Conservation (phyloP, 2,113 vertebrate genomes). For the Procavia capensis region DNA sequence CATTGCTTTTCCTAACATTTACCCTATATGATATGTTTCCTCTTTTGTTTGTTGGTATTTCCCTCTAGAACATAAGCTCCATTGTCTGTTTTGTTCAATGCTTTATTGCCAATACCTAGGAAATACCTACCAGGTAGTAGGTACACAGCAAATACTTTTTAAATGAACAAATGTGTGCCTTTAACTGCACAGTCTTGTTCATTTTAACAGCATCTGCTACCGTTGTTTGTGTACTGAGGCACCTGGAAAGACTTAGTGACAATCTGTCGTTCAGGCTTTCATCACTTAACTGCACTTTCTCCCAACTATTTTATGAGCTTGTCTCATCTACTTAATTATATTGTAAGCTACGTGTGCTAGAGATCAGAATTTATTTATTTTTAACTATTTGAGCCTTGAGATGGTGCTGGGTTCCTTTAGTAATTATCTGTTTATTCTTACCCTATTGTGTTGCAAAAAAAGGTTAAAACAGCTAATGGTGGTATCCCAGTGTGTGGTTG, state of each 20-base stretch:
- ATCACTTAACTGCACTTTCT: not conserved
- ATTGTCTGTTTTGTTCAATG: not conserved
- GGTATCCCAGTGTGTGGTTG: not conserved
- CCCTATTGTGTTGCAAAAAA: not conserved
- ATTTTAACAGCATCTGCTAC: not conserved
- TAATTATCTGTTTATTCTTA: not conserved
- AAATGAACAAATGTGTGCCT: not conserved
- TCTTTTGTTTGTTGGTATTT: constrained; percentile 21
- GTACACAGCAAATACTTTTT: not conserved
- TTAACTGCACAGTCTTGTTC: not conserved
- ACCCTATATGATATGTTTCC: not conserved
- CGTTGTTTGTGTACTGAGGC: not conserved
- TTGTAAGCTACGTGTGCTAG: not conserved
- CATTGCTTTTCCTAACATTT: not conserved
- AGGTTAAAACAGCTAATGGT: not conserved
- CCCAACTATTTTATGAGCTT: not conserved
- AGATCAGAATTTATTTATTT: not conserved
- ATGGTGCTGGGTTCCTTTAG: not conserved
- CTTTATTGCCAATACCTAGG: not conserved
- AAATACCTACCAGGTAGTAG: not conserved
- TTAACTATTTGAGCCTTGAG: not conserved
- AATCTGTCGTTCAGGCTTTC: not conserved
- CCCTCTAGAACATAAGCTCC: not conserved
- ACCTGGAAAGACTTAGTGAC: not conserved
- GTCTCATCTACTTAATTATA: not conserved